Percentiles rank a stretch among this genome's conserved stretches.
Conservation (phyloP, 2,113 vertebrate genomes). For the Trematomus loennbergii region DNA sequence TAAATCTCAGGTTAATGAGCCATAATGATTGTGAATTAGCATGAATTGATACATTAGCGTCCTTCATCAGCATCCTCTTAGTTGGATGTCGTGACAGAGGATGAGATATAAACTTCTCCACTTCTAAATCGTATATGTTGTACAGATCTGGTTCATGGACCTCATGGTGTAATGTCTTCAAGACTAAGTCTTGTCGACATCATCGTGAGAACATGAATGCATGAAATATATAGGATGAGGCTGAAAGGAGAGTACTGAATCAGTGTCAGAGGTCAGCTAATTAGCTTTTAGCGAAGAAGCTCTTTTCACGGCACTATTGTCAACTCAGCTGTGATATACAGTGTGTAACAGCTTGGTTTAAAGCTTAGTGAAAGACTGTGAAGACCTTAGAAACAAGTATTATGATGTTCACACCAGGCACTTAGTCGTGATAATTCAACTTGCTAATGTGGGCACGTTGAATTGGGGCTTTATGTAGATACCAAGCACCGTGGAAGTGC, state of each 20-base stretch:
- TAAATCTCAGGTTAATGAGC: slow-evolving; percentile 71
- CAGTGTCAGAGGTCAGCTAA: neutral
- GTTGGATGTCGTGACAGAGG: neutral
- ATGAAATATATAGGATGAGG: too few species aligned
- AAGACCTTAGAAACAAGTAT: neutral
- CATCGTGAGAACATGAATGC: too few species aligned
- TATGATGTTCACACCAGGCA: too few species aligned
- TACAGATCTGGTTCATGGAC: neutral
- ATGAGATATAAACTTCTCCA: neutral
- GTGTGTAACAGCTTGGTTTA: neutral
- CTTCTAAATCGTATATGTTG: neutral
- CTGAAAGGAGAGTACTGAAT: neutral
- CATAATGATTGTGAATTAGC: slow-evolving; percentile 52
- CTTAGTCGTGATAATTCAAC: too few species aligned
- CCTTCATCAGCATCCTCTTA: slow-evolving; percentile 20
- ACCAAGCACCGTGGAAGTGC: too few species aligned
- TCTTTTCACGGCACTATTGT: neutral
- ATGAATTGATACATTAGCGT: slow-evolving; percentile 49
- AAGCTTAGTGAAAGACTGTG: too few species aligned
- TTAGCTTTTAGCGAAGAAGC: neutral
- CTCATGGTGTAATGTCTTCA: too few species aligned
- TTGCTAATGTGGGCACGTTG: too few species aligned
- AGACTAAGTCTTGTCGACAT: too few species aligned
- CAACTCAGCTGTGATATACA: neutral
- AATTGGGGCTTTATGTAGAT: too few species aligned